Conservation (phyloP, 2,888 invertebrate genomes). For the Drosophila picticornis region DNA sequence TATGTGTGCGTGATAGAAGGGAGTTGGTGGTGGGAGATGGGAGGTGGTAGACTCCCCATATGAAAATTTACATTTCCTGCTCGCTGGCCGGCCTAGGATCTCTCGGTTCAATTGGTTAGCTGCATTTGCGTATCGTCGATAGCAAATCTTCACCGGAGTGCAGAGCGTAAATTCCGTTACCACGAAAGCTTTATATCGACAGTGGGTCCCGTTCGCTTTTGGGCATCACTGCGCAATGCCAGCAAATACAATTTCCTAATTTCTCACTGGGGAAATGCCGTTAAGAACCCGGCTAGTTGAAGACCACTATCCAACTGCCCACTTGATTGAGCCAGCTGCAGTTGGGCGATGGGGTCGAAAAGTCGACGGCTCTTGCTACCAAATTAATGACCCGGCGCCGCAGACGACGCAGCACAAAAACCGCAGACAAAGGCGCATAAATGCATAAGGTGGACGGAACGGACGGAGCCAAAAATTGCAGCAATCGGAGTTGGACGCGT, state of each 20-base stretch:
- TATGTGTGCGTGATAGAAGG: not conserved
- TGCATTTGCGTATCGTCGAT: conserved; percentile 58
- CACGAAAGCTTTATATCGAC: conserved; percentile 42
- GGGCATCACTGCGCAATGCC: conserved; percentile 39
- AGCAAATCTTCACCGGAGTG: conserved; percentile 61
- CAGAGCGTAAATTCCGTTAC: conserved; percentile 69
- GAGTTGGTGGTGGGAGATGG: not conserved
- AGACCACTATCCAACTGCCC: conserved; percentile 21
- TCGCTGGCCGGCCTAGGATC: conserved; percentile 10
- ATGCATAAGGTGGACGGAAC: conserved; percentile 67
- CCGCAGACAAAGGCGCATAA: conserved; percentile 79
- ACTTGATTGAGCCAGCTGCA: conserved; percentile 55
- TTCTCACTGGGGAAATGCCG: conserved; percentile 81
- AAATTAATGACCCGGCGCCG: conserved; percentile 78
- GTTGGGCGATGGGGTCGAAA: conserved; percentile 18
- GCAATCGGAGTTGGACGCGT: conserved; percentile 60
- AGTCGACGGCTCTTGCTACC: conserved; percentile 51
- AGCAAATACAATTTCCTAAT: conserved; percentile 83
- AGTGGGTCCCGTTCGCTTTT: conserved; percentile 11
- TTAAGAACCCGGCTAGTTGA: conserved; percentile 62
- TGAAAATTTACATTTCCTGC: conserved; percentile 80
- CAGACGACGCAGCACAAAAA: conserved; percentile 61
- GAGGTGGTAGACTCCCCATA: conserved; percentile 23
- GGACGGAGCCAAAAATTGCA: conserved; percentile 51
- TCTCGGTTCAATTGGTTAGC: conserved; percentile 44